These are phyloP conservation scores for Catharus minimus DNA, from an alignment of 2,113 vertebrate genomes.

Conservation along the genomic window DNA sequence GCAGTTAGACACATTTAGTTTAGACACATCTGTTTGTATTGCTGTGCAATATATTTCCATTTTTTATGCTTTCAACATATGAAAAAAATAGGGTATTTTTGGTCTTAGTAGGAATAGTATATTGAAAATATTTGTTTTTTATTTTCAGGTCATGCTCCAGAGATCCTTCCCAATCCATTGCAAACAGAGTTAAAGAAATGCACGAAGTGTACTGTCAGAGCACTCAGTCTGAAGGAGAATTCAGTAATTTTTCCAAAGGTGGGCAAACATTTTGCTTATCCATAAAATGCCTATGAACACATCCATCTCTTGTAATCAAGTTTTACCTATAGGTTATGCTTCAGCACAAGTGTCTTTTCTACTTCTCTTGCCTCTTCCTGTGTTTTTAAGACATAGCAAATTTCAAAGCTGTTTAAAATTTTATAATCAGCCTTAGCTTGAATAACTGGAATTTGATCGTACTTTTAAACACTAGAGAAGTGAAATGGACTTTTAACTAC, in stretches of 20 bases:
- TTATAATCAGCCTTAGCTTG: background rate
- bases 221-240: conserved; percentile 67
- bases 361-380: background rate
- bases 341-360: background rate
- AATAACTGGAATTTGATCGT: background rate
- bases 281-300: background rate
- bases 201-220: conserved; percentile 81
- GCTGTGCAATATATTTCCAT: background rate
- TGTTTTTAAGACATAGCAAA: background rate
- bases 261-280: background rate
- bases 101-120: background rate
- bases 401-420: background rate
- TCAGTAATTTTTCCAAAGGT: conserved; percentile 79
- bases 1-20: background rate
- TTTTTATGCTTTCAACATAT: background rate
- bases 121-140: background rate
- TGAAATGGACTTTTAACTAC: background rate
- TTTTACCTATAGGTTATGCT: background rate
- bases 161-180: conserved; percentile 86
- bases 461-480: background rate
- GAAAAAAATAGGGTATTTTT: fast-evolving
- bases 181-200: conserved; percentile 87
- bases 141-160: conserved; percentile 83
- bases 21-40: background rate
- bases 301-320: background rate